Evolutionary conservation across 1,140 invertebrate species (phyloP).

Genomic region (Drosophila neocordata): DNA sequence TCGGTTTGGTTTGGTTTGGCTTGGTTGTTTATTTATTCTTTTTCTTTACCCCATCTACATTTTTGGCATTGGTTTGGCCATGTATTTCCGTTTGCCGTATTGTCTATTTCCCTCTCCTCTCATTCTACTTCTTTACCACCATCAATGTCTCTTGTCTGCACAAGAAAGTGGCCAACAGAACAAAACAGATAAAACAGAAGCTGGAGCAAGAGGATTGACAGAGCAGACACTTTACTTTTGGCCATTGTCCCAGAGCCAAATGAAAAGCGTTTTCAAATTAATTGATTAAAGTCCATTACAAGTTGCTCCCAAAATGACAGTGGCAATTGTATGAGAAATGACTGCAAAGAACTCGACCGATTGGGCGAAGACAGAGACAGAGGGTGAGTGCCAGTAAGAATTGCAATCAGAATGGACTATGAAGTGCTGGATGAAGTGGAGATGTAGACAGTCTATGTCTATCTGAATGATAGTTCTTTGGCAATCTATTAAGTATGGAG

Average conservation of each 20-base stretch:
- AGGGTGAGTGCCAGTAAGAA: not conserved
- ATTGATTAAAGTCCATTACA: slow-evolving; percentile 82
- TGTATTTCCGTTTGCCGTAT: slow-evolving; percentile 64
- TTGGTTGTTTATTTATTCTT: slow-evolving; percentile 76
- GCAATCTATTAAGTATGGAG: not conserved
- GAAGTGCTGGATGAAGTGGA: no score
- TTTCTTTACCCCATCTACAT: slow-evolving; percentile 66
- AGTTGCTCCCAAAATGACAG: slow-evolving; percentile 76
- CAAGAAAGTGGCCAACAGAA: slow-evolving; percentile 62
- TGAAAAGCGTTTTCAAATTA: slow-evolving; percentile 81
- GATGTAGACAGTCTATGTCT: no score
- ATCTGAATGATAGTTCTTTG: not conserved
- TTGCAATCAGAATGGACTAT: no score
- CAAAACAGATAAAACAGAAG: not conserved
- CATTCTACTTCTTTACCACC: not conserved
- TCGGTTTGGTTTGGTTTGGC: not conserved
- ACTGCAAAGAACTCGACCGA: slow-evolving; percentile 51
- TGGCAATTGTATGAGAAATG: slow-evolving; percentile 79
- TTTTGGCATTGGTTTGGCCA: slow-evolving; percentile 76
- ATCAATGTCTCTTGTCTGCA: slow-evolving; percentile 29
- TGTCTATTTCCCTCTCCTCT: no score
- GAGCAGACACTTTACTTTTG: slow-evolving; percentile 59
- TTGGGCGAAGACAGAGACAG: slow-evolving; percentile 14
- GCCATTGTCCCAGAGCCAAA: slow-evolving; percentile 60
- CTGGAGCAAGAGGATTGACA: not conserved